Base-by-base conservation (phyloP, 2,113 vertebrate species). In the Tylochromis polylepis region DNA sequence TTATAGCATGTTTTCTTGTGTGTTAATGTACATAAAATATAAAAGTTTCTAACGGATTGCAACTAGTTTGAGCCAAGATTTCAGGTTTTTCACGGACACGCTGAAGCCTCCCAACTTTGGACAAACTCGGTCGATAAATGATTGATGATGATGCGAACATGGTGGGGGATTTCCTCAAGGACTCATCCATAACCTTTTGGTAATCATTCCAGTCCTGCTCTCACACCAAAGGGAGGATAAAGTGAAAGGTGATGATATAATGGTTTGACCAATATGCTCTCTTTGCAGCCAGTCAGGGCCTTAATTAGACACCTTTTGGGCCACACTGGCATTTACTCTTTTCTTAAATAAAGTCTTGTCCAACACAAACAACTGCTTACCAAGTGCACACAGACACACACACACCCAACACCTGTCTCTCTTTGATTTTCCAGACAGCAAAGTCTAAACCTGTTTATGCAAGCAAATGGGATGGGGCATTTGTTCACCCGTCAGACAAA, bases 401-500 rank as follows among this genome's bases (percentile, higher is more conserved):
- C 29, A 62, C 43, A 70, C 36, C 57, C 18, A 67, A 85, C 65
- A 88, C 82, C 58, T 87, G 62, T 72, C 56, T 86, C n/a, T 46
- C 55, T 83, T 53, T 67, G 20, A 27, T 81, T 46, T 18, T 49
- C 6, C 84, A 83, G 51, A 75, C 75, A 67, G 53, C 24, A 57
- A 36, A 36, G 46, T 15, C 56, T 75, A 81, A 85, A 65, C 75
- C 20, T 34, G 4, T 83, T 79, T 20, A 55, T 82, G 56, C 41
- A 82, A 60, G 14, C 51, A 81, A 92, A 95, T 95, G 89, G 95
- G 86, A 91, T 84, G 92, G 89, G 91, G 84, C 90, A 93, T 90
- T 94, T 87, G 91, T 91, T 91, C 77, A 89, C 89, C 86, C 43
- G 46, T 84, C 70, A 93, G 94, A 94, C 94, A 95, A 95, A 88